Evolutionary conservation across 2,113 vertebrate genomes (phyloP), one percentile per base, ranked within the genome.

Genomic region (Cranoglanis bouderius): DNA sequence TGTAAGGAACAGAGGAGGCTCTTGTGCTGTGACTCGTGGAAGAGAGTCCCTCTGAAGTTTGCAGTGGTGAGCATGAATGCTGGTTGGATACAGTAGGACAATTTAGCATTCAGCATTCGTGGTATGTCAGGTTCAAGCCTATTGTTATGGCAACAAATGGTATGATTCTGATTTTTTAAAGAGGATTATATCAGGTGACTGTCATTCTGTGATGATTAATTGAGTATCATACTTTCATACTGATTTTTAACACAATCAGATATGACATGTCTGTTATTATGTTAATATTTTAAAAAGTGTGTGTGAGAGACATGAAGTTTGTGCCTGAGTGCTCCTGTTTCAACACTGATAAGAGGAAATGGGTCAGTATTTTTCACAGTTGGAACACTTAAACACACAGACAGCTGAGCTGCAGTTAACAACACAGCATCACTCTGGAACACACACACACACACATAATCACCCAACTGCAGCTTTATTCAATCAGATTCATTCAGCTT

Each of bases 271-370:
- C 49, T 32, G 14, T 46, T 5, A 26, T 51, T 80, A n/a, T 77
- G 6, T 32, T 80, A 46, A 18, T 80, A 51, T 51, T 12, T 51
- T 40, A n/a, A n/a, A n/a, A n/a, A n/a, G n/a, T 5, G 43, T 16
- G 7, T 26, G 21, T 12, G 53, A 13, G 32, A 38, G 32, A 26
- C 18, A 38, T 29, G 10, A n/a, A 46, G 26, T 78, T 78, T 59
- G 29, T 87, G 74, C 57, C 40, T 55, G 46, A 53, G 53, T 84
- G 24, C 67, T 78, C 82, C 72, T 85, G 57, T 40, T 38, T 72
- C n/a, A 77, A 77, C 29, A 61, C 83, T 88, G 86, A 91, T 89
- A 88, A 89, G 88, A 89, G 86, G 82, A 91, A 89, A 88, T 83
- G 67, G 67, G 59, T 80, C 38, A 86, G 83, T 61, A 86, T 89